Evolutionary conservation across 2,888 invertebrate genomes (phyloP).

Genomic region (Rugalucina vietnamica): DNA sequence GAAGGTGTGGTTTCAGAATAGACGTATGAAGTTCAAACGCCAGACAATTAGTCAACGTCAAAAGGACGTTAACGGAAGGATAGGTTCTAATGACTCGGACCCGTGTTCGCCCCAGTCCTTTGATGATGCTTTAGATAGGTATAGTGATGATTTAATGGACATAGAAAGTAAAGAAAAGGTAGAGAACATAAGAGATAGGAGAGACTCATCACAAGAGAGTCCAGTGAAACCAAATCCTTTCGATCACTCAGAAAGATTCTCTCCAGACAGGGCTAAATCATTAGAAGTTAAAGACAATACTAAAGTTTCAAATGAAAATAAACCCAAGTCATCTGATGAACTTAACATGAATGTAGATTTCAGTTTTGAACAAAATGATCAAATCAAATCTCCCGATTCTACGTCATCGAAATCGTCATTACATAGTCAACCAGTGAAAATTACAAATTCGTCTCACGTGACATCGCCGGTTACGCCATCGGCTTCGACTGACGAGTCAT

Average conservation of each 20-base stretch:
- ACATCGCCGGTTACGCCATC: not conserved
- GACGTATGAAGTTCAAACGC: conserved; percentile 92
- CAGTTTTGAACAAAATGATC: not conserved
- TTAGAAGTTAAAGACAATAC: not conserved
- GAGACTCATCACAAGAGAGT: not conserved
- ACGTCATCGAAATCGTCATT: conserved; percentile 13
- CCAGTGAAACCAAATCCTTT: not conserved
- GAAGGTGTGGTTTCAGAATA: conserved; percentile 99
- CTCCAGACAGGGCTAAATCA: not conserved
- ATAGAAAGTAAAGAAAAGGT: not conserved
- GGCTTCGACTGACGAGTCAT: not conserved
- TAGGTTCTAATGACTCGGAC: conserved; percentile 50
- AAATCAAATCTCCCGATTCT: conserved; percentile 3
- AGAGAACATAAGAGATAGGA: not conserved
- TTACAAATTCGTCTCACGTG: not conserved
- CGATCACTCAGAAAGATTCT: conserved; percentile 4
- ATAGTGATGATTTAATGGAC: conserved; percentile 19
- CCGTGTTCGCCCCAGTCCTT: conserved; percentile 56
- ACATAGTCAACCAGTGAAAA: not conserved
- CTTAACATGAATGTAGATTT: not conserved
- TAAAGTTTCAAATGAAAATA: not conserved
- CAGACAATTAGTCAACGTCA: conserved; percentile 75
- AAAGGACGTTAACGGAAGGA: conserved; percentile 58
- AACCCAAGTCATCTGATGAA: not conserved
- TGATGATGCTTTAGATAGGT: conserved; percentile 47